A percentile compares a stretch with the other conserved stretches of the same genome.
These are phyloP conservation scores for Campopleginae sp. DNA, from an alignment of 2,888 invertebrate species.

Conservation along the genomic window DNA sequence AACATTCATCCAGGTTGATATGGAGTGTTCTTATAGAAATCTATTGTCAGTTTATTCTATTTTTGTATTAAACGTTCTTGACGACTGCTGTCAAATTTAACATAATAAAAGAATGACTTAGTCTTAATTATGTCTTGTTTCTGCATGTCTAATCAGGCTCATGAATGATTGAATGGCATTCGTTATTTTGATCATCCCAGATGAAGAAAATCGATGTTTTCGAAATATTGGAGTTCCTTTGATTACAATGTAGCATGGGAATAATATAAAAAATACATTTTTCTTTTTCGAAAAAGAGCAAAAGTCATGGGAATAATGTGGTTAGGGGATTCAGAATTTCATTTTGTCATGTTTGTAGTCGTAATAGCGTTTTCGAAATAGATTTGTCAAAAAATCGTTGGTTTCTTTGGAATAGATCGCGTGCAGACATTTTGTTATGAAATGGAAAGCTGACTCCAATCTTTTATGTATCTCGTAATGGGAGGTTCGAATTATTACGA, in stretches of 20 bases:
- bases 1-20: too few relatives aligned
- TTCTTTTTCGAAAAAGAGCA: neutral
- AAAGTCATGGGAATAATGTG: neutral
- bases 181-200: too few relatives aligned
- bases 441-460: neutral
- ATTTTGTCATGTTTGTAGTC: neutral
- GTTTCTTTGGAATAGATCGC: neutral
- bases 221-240: neutral
- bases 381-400: neutral
- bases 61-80: too few relatives aligned
- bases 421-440: constrained; percentile 2
- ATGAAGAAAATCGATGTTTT: neutral
- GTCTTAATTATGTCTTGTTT: neutral
- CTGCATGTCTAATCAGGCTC: too few relatives aligned
- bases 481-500: neutral
- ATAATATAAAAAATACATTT: neutral
- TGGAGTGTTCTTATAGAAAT: too few relatives aligned
- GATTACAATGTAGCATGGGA: neutral
- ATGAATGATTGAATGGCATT: too few relatives aligned
- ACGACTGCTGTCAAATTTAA: too few relatives aligned
- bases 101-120: too few relatives aligned
- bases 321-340: neutral
- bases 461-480: neutral
- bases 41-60: too few relatives aligned
- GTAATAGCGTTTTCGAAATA: neutral